phyloP scores from a whole-genome alignment of 1,140 invertebrate species.

The Reticulitermes speratus region DNA sequence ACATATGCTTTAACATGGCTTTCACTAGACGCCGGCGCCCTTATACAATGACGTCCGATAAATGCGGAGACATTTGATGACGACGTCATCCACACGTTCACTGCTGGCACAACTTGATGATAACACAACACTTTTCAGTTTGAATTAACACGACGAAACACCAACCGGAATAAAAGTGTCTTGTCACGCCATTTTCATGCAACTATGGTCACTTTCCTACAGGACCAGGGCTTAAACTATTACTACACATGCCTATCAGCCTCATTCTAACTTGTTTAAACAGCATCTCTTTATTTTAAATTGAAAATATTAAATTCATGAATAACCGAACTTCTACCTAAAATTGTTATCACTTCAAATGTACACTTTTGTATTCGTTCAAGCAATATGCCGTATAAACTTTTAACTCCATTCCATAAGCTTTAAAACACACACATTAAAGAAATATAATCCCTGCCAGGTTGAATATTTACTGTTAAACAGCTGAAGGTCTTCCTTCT shows the following conservation, averaged over 20 bases:
- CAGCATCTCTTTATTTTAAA: background rate
- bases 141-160: background rate
- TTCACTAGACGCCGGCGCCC: background rate
- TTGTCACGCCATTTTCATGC: too few species aligned
- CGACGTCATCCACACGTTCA: background rate
- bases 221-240: background rate
- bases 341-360: background rate
- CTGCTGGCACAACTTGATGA: background rate
- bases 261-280: background rate
- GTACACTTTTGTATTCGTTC: background rate
- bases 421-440: background rate
- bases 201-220: too few species aligned
- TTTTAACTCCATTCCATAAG: background rate
- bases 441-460: background rate
- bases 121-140: background rate
- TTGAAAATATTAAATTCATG: background rate
- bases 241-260: background rate
- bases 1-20: slow-evolving; percentile 53
- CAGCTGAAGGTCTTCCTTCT: background rate
- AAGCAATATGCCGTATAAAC: background rate
- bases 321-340: background rate
- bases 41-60: background rate
- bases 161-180: background rate
- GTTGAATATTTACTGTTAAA: background rate
- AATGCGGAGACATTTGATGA: background rate